Conservation (phyloP, 2,888 invertebrate species). For the Leucania comma region DNA sequence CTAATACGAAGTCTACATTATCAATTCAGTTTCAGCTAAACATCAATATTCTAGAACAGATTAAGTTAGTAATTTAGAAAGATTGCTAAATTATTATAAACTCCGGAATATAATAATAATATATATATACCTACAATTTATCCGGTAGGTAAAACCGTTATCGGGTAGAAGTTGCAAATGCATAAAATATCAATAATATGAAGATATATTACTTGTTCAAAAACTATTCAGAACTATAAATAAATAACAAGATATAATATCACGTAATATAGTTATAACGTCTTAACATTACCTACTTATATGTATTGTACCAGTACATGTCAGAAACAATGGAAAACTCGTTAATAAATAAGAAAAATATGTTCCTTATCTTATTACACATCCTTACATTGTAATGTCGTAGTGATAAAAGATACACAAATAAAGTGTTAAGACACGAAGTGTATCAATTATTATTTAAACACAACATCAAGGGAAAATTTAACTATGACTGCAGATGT, state of each 20-base stretch:
- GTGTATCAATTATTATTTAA: constrained; percentile 21
- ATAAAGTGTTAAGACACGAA: constrained; percentile 25
- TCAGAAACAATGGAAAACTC: constrained; percentile 36
- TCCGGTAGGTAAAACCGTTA: constrained; percentile 25
- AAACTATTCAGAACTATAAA: constrained; percentile 55
- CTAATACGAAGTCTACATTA: constrained; percentile 30
- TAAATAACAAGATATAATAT: constrained; percentile 69
- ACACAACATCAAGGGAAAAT: constrained; percentile 23
- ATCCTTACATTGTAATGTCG: constrained; percentile 20
- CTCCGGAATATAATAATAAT: constrained; percentile 25
- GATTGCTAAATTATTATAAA: constrained; percentile 18
- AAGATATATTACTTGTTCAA: constrained; percentile 28
- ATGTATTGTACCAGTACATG: constrained; percentile 29
- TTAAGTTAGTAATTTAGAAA: constrained; percentile 21
- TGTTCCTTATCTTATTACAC: constrained; percentile 2
- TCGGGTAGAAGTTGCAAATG: constrained; percentile 31
- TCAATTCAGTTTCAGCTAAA: constrained; percentile 42
- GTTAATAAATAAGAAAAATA: constrained; percentile 22
- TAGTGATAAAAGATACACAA: constrained; percentile 37
- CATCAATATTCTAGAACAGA: constrained; percentile 50
- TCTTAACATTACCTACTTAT: constrained; percentile 39
- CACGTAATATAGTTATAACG: constrained; percentile 55
- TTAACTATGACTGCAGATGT: constrained; percentile 41
- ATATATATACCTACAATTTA: background rate
- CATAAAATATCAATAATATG: constrained; percentile 28